Percentiles rank a stretch among this genome's conserved stretches.
Conservation (phyloP, 2,888 invertebrate genomes). For the Itoplectis maculator region DNA sequence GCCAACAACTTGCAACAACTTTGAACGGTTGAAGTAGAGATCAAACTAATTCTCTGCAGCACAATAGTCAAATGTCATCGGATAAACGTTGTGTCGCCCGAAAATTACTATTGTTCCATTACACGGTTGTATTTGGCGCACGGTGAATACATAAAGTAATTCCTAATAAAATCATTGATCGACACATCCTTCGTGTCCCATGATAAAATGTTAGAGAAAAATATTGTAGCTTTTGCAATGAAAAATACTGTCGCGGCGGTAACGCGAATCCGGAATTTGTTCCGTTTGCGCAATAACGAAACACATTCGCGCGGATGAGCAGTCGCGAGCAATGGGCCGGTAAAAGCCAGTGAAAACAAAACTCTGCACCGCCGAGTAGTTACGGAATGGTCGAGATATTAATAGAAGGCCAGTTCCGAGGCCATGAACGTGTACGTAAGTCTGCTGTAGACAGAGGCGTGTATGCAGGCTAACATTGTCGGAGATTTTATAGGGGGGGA, state of each 20-base stretch:
- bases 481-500: slow-evolving; percentile 15
- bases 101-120: slow-evolving; percentile 2
- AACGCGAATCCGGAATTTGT: slow-evolving; percentile 24
- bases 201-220: slow-evolving; percentile 26
- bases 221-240: slow-evolving; percentile 40
- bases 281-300: neutral
- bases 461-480: slow-evolving; percentile 29
- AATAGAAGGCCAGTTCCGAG: slow-evolving; percentile 47
- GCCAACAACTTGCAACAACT: neutral
- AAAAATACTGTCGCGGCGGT: neutral
- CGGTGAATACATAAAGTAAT: slow-evolving; percentile 23
- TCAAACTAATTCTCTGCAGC: slow-evolving; percentile 2
- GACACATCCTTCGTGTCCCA: slow-evolving; percentile 22
- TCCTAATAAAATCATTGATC: slow-evolving; percentile 26
- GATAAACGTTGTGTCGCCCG: slow-evolving; percentile 1
- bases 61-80: slow-evolving; percentile 3
- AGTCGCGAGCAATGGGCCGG: slow-evolving; percentile 24
- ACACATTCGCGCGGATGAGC: neutral
- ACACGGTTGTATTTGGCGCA: slow-evolving; percentile 30
- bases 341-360: slow-evolving; percentile 32
- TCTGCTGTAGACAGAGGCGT: slow-evolving; percentile 32
- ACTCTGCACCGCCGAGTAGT: slow-evolving; percentile 30
- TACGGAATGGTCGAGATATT: slow-evolving; percentile 53
- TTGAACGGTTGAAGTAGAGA: slow-evolving; percentile 7
- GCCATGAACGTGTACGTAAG: slow-evolving; percentile 46